Evolutionary conservation across 64 coral and sea anemone genomes (phyloP).

Genomic region (Pocillopora verrucosa): DNA sequence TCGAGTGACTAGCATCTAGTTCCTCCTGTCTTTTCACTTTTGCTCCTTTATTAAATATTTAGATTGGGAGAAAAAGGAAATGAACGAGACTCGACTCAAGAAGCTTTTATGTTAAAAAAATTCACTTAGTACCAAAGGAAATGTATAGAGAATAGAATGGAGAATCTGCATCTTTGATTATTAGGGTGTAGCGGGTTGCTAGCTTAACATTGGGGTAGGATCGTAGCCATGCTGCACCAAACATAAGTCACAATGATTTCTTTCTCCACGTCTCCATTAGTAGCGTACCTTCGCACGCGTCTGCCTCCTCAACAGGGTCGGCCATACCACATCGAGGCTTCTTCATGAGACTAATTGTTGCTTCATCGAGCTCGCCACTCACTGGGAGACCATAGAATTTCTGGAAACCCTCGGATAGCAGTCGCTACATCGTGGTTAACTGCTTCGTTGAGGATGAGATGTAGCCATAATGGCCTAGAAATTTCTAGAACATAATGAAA

Average conservation of each 20-base stretch:
- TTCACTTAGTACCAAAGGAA: neutral
- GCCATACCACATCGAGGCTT: constrained; percentile 77
- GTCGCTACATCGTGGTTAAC: constrained; percentile 61
- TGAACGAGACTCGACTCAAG: no score
- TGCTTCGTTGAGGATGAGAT: constrained; percentile 50
- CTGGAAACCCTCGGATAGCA: constrained; percentile 79
- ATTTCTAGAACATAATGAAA: constrained; percentile 31
- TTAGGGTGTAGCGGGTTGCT: neutral
- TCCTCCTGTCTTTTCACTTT: no score
- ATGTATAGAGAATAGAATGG: neutral
- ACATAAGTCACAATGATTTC: constrained; percentile 9
- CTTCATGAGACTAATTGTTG: constrained; percentile 65
- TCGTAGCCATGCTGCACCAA: constrained; percentile 30
- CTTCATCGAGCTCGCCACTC: constrained; percentile 52
- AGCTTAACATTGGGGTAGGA: neutral
- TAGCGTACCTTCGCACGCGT: neutral
- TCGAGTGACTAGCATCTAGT: no score
- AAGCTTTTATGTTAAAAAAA: no score
- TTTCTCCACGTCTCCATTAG: neutral
- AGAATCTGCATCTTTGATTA: no score
- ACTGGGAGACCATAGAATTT: constrained; percentile 62
- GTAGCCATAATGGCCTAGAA: constrained; percentile 61
- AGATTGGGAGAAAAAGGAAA: no score
- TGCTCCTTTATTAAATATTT: no score
- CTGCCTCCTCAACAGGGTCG: constrained; percentile 8